Evolutionary conservation across 2,113 vertebrate species (phyloP), one percentile per base, ranked within the genome.

Genomic region (Daphoenositta chrysoptera): DNA sequence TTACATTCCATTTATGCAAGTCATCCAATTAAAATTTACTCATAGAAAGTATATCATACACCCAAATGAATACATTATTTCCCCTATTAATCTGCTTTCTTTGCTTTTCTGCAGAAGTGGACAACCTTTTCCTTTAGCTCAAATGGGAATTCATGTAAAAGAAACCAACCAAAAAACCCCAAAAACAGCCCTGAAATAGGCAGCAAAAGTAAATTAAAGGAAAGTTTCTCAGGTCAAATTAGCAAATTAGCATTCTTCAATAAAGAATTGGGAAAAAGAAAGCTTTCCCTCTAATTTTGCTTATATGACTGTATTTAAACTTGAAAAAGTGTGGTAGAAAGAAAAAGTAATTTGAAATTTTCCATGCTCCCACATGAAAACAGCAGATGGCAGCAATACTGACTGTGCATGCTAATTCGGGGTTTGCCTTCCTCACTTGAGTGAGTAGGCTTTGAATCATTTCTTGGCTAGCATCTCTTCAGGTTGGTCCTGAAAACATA

Each of bases 1-100:
- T 96, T 97, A 84, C 92, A 93, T 96, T 95, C 87, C 89, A 93
- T 87, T 96, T 90, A 84, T 91, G 47, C 79, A 93, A 94, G 90
- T 78, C 4, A 15, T 83, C 87, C 90, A 92, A 94, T 95, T 97
- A 96, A 96, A 94, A 91, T 83, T 60, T 94, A 64, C 37, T 82
- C 61, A 50, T 37, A 89, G 63, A 84, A 92, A 64, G 33, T 86
- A 92, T 70, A 89, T 57, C 73, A 92, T 88, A 73, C 23, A 81
- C 47, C 40, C 78, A 60, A 88, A 96, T 50, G 28, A 96, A 92
- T 92, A 90, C 53, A 75, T 92, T 86, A 85, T 94, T 96, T 87
- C 56, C 47, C 50, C 27, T 79, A 80, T 90, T 96, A 93, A 84
- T 91, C 72, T 91, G 42, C 35, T 31, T 63, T 54, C 60, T 93